A percentile compares a stretch with the other conserved stretches of the same genome.
These are phyloP conservation scores for Gallinago undulata DNA, from an alignment of 2,113 vertebrate genomes.

Conservation along the genomic window DNA sequence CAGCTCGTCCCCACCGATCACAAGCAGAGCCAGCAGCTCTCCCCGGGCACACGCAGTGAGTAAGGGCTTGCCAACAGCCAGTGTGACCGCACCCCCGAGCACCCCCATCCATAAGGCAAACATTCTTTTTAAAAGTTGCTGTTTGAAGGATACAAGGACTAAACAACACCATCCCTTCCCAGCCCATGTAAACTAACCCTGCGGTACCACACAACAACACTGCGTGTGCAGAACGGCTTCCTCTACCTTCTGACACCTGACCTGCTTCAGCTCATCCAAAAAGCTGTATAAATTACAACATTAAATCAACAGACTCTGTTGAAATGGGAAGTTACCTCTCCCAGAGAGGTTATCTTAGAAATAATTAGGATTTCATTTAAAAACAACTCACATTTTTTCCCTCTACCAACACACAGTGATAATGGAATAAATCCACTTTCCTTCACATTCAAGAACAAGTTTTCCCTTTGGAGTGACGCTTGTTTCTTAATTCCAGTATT, in stretches of 20 bases:
- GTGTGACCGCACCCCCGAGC: conserved; percentile 27
- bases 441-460: not conserved
- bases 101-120: not conserved
- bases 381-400: not conserved
- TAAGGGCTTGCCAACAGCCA: not conserved
- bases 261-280: not conserved
- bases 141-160: not conserved
- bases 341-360: not conserved
- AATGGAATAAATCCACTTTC: not conserved
- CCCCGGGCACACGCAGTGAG: not conserved
- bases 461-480: not conserved
- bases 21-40: not conserved
- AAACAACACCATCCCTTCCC: not conserved
- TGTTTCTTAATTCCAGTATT: not conserved
- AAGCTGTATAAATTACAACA: not conserved
- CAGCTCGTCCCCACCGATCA: not conserved
- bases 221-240: not conserved
- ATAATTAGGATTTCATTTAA: not conserved
- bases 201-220: too few relatives aligned
- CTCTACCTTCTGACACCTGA: not conserved
- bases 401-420: not conserved
- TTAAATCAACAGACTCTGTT: not conserved
- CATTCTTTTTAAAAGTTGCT: not conserved
- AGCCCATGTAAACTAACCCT: not conserved
- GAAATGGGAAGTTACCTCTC: not conserved